Conservation (phyloP, 2,113 vertebrate species). For the Plotosus lineatus region DNA sequence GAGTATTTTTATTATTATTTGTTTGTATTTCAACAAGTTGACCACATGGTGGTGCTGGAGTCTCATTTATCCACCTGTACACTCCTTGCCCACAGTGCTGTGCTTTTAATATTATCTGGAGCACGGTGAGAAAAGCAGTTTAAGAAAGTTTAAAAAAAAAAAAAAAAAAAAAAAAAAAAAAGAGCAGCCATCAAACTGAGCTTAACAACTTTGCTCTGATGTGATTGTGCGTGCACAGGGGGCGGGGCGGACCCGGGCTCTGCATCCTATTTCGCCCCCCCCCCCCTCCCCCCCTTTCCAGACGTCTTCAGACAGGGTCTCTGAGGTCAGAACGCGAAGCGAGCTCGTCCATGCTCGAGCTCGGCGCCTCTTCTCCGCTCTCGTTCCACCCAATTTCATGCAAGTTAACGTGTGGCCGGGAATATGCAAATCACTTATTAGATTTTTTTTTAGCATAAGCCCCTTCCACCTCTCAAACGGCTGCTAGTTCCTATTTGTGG, state of each 20-base stretch:
- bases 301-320: constrained; percentile 51
- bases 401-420: constrained; percentile 51
- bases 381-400: constrained; percentile 60
- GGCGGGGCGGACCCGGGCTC: background rate
- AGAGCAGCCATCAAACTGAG: constrained; percentile 25
- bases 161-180: constrained; percentile 28
- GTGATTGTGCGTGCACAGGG: constrained; percentile 24
- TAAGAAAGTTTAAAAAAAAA: constrained; percentile 20
- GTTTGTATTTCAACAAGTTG: background rate
- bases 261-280: constrained; percentile 21
- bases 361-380: constrained; percentile 48
- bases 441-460: constrained; percentile 45
- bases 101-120: constrained; percentile 20
- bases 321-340: constrained; percentile 40
- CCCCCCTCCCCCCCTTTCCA: constrained; percentile 8
- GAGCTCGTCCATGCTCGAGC: constrained; percentile 40
- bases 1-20: background rate
- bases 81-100: background rate
- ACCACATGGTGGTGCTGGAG: constrained; percentile 53
- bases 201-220: constrained; percentile 42
- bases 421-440: constrained; percentile 58
- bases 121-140: constrained; percentile 30
- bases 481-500: constrained; percentile 49
- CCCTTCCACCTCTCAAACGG: constrained; percentile 41
- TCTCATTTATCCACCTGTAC: background rate